A percentile compares a stretch with the other conserved stretches of the same genome.
Conservation (phyloP, 2,888 invertebrate species). For the Quadroppia sp. region DNA sequence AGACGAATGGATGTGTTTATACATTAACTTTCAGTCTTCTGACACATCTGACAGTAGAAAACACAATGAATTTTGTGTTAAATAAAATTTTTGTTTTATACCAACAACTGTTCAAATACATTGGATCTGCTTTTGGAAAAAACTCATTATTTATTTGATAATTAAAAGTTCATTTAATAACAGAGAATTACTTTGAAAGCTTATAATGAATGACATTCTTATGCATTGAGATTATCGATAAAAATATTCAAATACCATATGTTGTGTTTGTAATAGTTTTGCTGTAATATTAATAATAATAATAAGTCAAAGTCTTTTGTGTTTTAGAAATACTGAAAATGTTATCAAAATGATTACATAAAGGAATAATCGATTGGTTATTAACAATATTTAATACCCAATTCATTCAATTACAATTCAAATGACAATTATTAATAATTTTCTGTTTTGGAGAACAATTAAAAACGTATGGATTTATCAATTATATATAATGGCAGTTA, state of each 20-base stretch:
- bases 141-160: slow-evolving; percentile 8
- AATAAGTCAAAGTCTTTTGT: neutral
- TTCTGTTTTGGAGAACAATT: neutral
- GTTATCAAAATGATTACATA: neutral
- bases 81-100: neutral
- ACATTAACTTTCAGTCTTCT: neutral
- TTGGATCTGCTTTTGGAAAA: neutral
- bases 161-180: slow-evolving; percentile 3
- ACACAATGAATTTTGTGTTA: neutral
- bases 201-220: neutral
- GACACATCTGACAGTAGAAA: neutral
- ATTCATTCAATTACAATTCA: neutral
- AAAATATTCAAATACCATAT: too few species aligned
- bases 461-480: neutral
- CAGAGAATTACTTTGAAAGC: neutral
- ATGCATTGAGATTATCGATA: neutral
- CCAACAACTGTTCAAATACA: neutral
- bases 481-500: neutral
- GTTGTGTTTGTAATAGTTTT: too few species aligned
- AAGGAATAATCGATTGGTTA: neutral
- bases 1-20: neutral
- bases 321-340: neutral
- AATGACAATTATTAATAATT: neutral
- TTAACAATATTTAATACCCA: neutral
- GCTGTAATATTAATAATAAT: neutral